Conservation (phyloP, 1,140 invertebrate species). For the Bombus pyrosoma region DNA sequence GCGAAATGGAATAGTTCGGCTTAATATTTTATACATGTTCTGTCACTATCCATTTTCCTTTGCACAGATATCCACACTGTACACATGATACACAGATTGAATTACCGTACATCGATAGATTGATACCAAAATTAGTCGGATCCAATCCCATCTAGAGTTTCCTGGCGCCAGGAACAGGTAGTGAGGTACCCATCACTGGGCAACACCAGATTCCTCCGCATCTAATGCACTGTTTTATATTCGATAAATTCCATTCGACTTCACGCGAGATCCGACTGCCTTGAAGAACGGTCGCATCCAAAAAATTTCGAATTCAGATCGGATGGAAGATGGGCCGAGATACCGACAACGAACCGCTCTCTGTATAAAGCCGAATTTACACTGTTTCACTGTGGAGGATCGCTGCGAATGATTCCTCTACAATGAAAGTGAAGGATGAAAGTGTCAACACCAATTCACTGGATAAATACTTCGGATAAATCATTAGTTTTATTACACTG, state of each 20-base stretch:
- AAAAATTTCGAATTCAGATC: slow-evolving; percentile 61
- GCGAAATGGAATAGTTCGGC: no score
- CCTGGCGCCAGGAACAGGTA: not conserved
- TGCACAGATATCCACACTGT: not conserved
- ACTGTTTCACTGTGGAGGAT: no score
- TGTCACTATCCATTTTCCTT: no score
- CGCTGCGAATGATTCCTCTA: no score
- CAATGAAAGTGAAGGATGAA: no score
- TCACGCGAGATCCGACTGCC: slow-evolving; percentile 52
- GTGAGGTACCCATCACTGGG: not conserved
- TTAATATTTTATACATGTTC: no score
- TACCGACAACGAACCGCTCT: not conserved
- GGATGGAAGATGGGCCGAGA: slow-evolving; percentile 38
- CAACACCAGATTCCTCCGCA: not conserved
- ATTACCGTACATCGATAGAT: not conserved
- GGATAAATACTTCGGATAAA: no score
- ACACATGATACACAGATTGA: not conserved
- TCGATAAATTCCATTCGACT: slow-evolving; percentile 67
- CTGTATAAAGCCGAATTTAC: no score
- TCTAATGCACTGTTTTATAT: slow-evolving; percentile 67
- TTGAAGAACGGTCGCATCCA: not conserved
- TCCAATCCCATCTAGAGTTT: not conserved
- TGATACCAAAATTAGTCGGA: slow-evolving; percentile 5
- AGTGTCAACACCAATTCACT: no score
- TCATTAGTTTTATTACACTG: no score